phyloP scores from a whole-genome alignment of 2,113 vertebrate genomes.

The Rutilus rutilus region DNA sequence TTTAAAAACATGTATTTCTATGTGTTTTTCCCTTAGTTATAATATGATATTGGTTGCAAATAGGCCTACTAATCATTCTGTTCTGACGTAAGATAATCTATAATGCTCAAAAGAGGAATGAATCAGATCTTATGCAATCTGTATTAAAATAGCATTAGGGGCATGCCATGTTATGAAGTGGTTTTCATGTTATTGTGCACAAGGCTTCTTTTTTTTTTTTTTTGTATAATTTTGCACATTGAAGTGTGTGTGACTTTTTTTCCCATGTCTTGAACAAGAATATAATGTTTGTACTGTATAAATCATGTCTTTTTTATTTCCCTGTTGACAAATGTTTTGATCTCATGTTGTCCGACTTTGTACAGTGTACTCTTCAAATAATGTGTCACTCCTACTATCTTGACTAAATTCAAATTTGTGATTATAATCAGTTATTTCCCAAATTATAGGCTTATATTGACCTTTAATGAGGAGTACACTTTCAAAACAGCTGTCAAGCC shows the following conservation, averaged over 20 bases:
- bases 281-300: slow-evolving; percentile 50
- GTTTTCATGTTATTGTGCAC: slow-evolving; percentile 34
- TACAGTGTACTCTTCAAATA: slow-evolving; percentile 53
- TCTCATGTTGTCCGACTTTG: slow-evolving; percentile 38
- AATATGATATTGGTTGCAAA: not conserved
- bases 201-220: slow-evolving; percentile 32
- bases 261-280: slow-evolving; percentile 22
- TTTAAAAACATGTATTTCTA: not conserved
- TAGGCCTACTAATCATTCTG: not conserved
- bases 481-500: slow-evolving; percentile 21
- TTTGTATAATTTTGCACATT: slow-evolving; percentile 67
- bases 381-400: slow-evolving; percentile 10
- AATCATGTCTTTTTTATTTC: slow-evolving; percentile 57
- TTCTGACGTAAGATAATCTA: not conserved
- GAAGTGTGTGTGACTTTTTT: slow-evolving; percentile 51
- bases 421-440: not conserved
- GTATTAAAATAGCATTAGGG: slow-evolving; percentile 26
- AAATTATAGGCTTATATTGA: not conserved
- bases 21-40: not conserved
- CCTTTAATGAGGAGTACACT: slow-evolving; percentile 15
- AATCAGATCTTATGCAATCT: not conserved
- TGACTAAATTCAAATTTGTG: not conserved
- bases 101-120: not conserved
- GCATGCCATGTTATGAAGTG: slow-evolving; percentile 39
- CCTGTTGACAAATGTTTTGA: slow-evolving; percentile 33